Evolutionary conservation across 2,113 vertebrate genomes (phyloP).

Genomic region (Corynorhinus townsendii): DNA sequence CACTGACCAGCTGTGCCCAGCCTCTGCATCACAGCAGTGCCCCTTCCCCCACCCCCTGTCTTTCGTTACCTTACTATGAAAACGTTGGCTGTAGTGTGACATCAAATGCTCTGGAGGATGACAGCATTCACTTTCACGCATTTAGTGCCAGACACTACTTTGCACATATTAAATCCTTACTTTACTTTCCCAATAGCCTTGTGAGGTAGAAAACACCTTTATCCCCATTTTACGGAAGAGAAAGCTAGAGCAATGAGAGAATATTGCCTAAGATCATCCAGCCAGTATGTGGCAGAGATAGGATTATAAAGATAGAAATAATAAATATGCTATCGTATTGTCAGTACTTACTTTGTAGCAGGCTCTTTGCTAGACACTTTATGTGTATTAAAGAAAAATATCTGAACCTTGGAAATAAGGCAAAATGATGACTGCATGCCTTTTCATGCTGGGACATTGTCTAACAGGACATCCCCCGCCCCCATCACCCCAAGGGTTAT

Average conservation of each 20-base stretch:
- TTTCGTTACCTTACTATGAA: conserved; percentile 40
- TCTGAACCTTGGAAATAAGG: conserved; percentile 20
- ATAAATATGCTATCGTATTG: neutral
- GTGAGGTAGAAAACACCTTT: neutral
- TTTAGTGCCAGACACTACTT: neutral
- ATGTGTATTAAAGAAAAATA: neutral
- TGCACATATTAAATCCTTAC: neutral
- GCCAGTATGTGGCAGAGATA: neutral
- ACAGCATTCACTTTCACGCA: neutral
- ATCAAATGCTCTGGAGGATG: neutral
- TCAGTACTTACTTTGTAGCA: neutral
- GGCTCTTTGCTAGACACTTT: neutral
- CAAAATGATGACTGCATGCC: neutral
- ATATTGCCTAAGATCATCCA: neutral
- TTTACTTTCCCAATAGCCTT: neutral
- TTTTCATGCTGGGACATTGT: neutral
- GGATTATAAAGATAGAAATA: neutral
- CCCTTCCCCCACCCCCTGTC: neutral
- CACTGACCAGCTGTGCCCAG: neutral
- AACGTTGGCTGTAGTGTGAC: neutral
- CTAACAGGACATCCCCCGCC: neutral
- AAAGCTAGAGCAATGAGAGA: neutral
- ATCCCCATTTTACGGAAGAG: neutral
- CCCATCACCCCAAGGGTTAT: neutral
- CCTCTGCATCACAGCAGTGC: neutral